A percentile compares a stretch with the other conserved stretches of the same genome.
phyloP scores from a whole-genome alignment of 37 sponge, comb jelly and placozoan genomes.

The Aplysina aerophoba region DNA sequence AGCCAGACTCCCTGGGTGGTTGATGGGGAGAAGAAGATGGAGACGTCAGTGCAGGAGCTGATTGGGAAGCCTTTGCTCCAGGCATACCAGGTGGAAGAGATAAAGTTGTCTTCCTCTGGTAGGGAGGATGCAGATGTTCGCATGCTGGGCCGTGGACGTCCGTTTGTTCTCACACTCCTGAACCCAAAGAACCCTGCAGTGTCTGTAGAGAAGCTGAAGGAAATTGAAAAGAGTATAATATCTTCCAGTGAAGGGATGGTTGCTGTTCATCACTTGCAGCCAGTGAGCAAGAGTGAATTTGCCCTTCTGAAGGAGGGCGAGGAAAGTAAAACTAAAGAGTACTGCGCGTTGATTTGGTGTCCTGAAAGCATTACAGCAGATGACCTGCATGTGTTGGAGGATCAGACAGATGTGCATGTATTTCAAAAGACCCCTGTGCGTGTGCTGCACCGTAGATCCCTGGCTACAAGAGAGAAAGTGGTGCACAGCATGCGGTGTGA shows the following conservation, averaged over 20 bases:
- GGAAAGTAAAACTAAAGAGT: conserved; percentile 84
- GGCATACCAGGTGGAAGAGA: not conserved
- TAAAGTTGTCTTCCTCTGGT: conserved; percentile 88
- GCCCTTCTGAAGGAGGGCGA: conserved; percentile 87
- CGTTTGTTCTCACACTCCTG: conserved; percentile 81
- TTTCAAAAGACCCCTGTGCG: conserved; percentile 94
- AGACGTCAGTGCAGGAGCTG: conserved; percentile 84
- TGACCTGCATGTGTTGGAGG: conserved; percentile 38
- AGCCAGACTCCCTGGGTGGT: conserved; percentile 96
- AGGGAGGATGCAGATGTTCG: conserved; percentile 98
- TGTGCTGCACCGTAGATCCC: conserved; percentile 90
- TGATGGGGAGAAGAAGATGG: conserved; percentile 81
- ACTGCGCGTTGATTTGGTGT: conserved; percentile 76
- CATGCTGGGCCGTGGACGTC: conserved; percentile 93
- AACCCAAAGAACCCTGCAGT: conserved; percentile 63
- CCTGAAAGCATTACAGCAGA: conserved; percentile 33
- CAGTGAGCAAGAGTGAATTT: conserved; percentile 50
- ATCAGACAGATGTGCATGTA: conserved; percentile 54
- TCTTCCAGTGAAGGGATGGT: conserved; percentile 33
- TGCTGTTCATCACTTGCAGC: conserved; percentile 47
- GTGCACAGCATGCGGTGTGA: conserved; percentile 57
- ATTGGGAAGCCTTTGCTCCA: conserved; percentile 42
- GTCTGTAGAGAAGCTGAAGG: not conserved
- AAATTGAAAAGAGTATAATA: conserved; percentile 66
- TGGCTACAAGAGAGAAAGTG: conserved; percentile 58